A percentile compares a stretch with the other conserved stretches of the same genome.
Conservation (phyloP, 2,888 invertebrate species). For the Ophion costatus region DNA sequence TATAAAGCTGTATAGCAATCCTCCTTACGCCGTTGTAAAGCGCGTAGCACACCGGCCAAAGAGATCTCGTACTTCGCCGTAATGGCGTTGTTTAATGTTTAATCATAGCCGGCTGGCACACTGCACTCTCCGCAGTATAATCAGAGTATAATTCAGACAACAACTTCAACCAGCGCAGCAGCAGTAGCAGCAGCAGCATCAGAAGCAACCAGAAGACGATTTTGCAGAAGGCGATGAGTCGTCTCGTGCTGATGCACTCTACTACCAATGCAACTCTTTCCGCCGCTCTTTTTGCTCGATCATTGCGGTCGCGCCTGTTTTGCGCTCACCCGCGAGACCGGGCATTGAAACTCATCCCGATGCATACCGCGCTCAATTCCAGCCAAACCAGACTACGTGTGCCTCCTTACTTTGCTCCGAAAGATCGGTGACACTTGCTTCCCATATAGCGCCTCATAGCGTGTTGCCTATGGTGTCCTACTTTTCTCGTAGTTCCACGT, state of each 20-base stretch:
- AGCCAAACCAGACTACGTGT: constrained; percentile 74
- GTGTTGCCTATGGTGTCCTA: neutral
- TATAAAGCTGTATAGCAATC: constrained; percentile 19
- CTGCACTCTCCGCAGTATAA: constrained; percentile 77
- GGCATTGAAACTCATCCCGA: constrained; percentile 35
- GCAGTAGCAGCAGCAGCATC: constrained; percentile 62
- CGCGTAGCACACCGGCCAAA: constrained; percentile 48
- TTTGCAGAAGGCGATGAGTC: constrained; percentile 53
- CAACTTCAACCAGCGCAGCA: constrained; percentile 76
- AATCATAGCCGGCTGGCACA: constrained; percentile 80
- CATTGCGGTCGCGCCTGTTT: constrained; percentile 73
- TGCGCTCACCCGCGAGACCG: constrained; percentile 58
- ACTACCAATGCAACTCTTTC: constrained; percentile 15
- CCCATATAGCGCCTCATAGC: neutral
- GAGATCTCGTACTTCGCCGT: constrained; percentile 72
- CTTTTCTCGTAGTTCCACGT: too few relatives aligned
- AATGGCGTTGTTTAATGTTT: constrained; percentile 83
- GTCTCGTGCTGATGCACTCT: constrained; percentile 64
- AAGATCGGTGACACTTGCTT: constrained; percentile 16
- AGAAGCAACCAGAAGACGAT: constrained; percentile 42
- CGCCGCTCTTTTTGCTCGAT: constrained; percentile 51
- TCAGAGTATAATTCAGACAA: constrained; percentile 83
- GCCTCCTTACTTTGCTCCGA: constrained; percentile 74
- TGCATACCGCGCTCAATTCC: constrained; percentile 57
- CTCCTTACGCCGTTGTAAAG: constrained; percentile 51